Conservation (phyloP, 2,797 vertebrate genomes). For the Anableps anableps region DNA sequence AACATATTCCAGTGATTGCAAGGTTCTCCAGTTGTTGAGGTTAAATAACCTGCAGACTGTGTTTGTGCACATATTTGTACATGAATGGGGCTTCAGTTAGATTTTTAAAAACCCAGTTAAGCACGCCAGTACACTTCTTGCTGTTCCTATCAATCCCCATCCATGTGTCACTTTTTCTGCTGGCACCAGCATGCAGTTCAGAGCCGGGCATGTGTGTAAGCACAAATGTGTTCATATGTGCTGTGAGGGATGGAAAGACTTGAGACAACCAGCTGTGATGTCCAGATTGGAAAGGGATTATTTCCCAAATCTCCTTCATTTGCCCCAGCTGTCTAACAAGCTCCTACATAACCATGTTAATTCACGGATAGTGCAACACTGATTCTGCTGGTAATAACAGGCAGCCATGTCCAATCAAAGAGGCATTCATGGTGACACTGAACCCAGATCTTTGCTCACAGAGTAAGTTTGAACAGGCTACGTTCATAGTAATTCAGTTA, state of each 20-base stretch:
- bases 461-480: slow-evolving; percentile 9
- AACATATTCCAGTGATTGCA: slow-evolving; percentile 25
- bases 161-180: slow-evolving; percentile 46
- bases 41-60: slow-evolving; percentile 43
- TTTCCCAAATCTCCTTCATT: slow-evolving; percentile 78
- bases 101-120: slow-evolving; percentile 73
- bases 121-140: slow-evolving; percentile 56
- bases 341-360: slow-evolving; percentile 71
- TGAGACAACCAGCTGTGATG: slow-evolving; percentile 78
- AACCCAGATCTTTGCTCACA: slow-evolving; percentile 35
- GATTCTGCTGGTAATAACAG: slow-evolving; percentile 47
- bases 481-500: slow-evolving; percentile 41
- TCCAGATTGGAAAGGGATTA: slow-evolving; percentile 81
- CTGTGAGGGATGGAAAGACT: slow-evolving; percentile 54
- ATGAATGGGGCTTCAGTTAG: slow-evolving; percentile 62
- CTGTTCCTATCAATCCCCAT: slow-evolving; percentile 48
- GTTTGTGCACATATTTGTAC: slow-evolving; percentile 41
- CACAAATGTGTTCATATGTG: slow-evolving; percentile 33
- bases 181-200: slow-evolving; percentile 50
- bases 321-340: slow-evolving; percentile 75
- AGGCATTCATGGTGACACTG: slow-evolving; percentile 33
- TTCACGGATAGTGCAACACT: slow-evolving; percentile 58
- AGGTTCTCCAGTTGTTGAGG: slow-evolving; percentile 32
- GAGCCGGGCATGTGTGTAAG: slow-evolving; percentile 30
- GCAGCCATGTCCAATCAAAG: slow-evolving; percentile 37